Evolutionary conservation across 23 tunicate species (phyloP).

Genomic region (Trididemnum nubilum): DNA sequence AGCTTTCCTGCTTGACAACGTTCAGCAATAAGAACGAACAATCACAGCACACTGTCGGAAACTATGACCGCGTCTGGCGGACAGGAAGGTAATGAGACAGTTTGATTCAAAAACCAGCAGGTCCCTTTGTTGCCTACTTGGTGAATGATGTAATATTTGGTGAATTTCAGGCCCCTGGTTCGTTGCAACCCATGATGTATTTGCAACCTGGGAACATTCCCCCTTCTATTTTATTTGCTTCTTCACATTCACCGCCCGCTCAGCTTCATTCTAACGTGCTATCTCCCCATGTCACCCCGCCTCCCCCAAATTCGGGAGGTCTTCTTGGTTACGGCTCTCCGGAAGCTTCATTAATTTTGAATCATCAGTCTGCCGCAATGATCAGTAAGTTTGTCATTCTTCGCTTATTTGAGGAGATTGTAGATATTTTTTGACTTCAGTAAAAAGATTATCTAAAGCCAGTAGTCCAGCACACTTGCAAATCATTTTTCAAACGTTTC

Average conservation of each 20-base stretch:
- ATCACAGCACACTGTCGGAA: too few species aligned
- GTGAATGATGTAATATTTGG: too few species aligned
- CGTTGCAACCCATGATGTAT: conserved; percentile 11
- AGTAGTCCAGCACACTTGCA: background rate
- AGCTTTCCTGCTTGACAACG: too few species aligned
- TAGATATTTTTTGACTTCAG: background rate
- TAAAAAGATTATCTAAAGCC: background rate
- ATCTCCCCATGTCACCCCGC: conserved; percentile 24
- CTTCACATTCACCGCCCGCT: conserved; percentile 32
- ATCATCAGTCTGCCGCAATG: conserved; percentile 53
- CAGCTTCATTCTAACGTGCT: conserved; percentile 40
- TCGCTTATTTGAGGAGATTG: too few species aligned
- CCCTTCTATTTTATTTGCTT: conserved; percentile 12
- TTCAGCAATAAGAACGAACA: too few species aligned
- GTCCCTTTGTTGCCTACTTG: too few species aligned
- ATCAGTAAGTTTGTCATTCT: conserved; percentile 46
- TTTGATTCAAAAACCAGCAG: too few species aligned
- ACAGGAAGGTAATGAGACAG: too few species aligned
- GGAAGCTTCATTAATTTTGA: conserved; percentile 46
- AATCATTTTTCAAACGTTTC: background rate
- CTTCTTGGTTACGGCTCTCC: conserved; percentile 22
- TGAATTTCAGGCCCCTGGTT: background rate
- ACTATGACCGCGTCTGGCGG: too few species aligned
- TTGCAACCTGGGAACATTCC: conserved; percentile 2
- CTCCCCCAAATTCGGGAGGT: conserved; percentile 42